Evolutionary conservation across 2,113 vertebrate genomes (phyloP), one percentile per base, ranked within the genome.

Genomic region (Odontophorus gujanensis): DNA sequence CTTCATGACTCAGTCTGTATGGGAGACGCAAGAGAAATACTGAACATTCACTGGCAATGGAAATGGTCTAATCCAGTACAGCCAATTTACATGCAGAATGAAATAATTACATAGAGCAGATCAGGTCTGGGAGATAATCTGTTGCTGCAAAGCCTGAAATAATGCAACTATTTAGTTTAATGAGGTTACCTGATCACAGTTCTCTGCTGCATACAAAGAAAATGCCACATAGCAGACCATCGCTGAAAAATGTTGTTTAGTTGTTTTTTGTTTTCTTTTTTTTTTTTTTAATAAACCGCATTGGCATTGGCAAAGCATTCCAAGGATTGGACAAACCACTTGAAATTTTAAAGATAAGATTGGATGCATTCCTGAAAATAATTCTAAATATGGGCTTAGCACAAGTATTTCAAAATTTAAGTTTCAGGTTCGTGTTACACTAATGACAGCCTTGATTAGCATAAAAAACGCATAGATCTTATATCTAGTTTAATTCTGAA

Each of bases 161-260:
- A 96, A 87, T 59, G 20, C 15, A 63, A 77, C 68, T 59, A 74
- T 92, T 95, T 51, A 92, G 57, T 87, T 83, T 77, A 83, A 32
- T 0, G 1, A 80, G 47, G 61, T 82, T 79, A 87, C 24, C n/a
- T 74, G 17, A 72, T 57, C 15, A 82, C 18, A 69, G 25, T 36
- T 82, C 76, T 80, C 67, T 80, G 59, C 17, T 71, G 89, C 78
- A n/a, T 59, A 71, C 36, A 42, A 43, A 76, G 53, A 73, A 22
- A 53, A 73, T 38, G 25, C 28, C 34, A 24, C 1, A 12, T 5
- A 58, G 26, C 8, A 89, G 74, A 50, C 11, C 26, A 38, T 4
- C 45, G 66, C 3, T 73, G 55, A 77, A 92, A 79, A 91, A 21
- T 9, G 9, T 28, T 51, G 50, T 25, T 51, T 26, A 8, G 24